Conservation (phyloP, 2,797 vertebrate species). For the Allochrocebus solatus region DNA sequence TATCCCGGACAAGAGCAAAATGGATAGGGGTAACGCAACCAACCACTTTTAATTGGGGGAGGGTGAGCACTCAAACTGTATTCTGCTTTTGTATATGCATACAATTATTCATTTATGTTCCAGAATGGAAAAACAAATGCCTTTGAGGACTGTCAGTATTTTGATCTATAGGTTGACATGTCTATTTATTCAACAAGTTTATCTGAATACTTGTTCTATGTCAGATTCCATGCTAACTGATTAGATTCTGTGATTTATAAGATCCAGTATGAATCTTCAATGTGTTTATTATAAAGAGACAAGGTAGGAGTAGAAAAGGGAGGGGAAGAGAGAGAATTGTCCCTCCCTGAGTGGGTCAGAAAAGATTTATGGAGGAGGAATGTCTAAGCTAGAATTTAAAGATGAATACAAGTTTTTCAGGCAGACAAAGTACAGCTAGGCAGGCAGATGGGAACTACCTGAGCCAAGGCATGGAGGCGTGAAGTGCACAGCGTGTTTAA, state of each 20-base stretch:
- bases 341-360: not conserved
- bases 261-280: not conserved
- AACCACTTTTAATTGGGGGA: not conserved
- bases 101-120: not conserved
- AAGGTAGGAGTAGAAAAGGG: not conserved
- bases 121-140: not conserved
- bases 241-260: not conserved
- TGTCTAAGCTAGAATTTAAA: not conserved
- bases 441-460: not conserved
- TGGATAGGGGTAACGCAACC: not conserved
- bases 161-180: not conserved
- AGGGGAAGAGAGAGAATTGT: not conserved
- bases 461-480: not conserved
- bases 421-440: not conserved
- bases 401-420: not conserved
- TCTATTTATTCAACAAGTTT: not conserved
- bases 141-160: not conserved
- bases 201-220: not conserved
- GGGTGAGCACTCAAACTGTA: not conserved
- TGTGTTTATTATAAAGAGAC: not conserved
- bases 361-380: constrained; percentile 11
- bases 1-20: not conserved
- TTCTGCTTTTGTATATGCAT: not conserved
- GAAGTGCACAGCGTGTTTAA: not conserved
- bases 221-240: not conserved